Evolutionary conservation across 2,888 invertebrate species (phyloP), one percentile per base, ranked within the genome.

Genomic region (Drosophila borealis): DNA sequence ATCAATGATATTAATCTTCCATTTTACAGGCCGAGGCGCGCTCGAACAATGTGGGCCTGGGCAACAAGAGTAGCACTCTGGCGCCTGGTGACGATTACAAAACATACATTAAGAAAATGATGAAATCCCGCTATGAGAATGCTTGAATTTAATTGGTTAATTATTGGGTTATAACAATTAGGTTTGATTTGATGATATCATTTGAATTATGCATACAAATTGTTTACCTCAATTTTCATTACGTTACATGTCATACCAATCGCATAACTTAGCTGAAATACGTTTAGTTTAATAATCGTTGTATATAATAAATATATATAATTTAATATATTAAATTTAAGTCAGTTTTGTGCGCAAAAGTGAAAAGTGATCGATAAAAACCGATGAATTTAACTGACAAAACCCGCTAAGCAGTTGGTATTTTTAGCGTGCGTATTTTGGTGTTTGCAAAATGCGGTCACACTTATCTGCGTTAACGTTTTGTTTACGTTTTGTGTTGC

Each of bases 31-130:
- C 91, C 61, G 92, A 92, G 56, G 80, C 90, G 33, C 89, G 97
- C 54, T 94, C 95, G 4, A 94, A 94, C 57, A 95, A 96, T 19
- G 97, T 97, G 3, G 99, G 99, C 0, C 93, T 99, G 37, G 98
- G 98, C 0, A 96, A 96, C 68, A 96, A 97, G 91, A 56, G 87
- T 1, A 74, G 81, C 19, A 59, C 80, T 4, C 87, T 91, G 68
- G 87, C 84, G 8, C 91, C 92, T 25, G 91, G 92, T 2, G 92
- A 91, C 70, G 92, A 93, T 78, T 93, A 93, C 61, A 92, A 93
- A 78, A 90, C 92, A 1, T 93, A 93, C 64, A 93, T 93, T 17
- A 93, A 93, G 74, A 91, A 92, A 68, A 93, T 93, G 93, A 93
- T 93, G 93, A 92, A 92, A 71, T 88, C 91, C 29, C 91, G 93